phyloP scores from a whole-genome alignment of 2,888 invertebrate species.

The Pristionchus japonicus region DNA sequence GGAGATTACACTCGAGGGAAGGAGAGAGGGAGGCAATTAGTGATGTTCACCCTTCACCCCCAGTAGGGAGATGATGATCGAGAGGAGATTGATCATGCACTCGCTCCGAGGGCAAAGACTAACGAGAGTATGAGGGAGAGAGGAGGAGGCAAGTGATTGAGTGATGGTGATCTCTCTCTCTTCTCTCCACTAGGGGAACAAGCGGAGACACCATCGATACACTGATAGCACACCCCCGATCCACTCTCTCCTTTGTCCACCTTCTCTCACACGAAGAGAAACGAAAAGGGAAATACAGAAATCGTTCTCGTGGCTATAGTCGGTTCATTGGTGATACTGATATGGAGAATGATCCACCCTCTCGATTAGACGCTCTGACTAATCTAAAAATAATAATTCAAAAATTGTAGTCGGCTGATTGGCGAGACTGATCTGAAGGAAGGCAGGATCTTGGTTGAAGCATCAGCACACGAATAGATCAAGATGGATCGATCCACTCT shows the following conservation, averaged over 20 bases:
- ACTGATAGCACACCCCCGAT: neutral
- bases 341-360: too few relatives aligned
- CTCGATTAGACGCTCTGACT: too few relatives aligned
- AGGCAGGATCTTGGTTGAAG: too few relatives aligned
- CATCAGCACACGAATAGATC: too few relatives aligned
- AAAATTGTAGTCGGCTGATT: too few relatives aligned
- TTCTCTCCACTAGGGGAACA: neutral
- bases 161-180: neutral
- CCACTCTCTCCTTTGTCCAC: neutral
- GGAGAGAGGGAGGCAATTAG: neutral
- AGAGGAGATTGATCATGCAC: neutral
- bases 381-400: too few relatives aligned
- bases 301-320: neutral
- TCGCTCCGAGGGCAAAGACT: neutral
- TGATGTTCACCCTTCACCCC: neutral
- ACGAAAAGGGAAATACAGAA: neutral
- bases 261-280: neutral
- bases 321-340: too few relatives aligned
- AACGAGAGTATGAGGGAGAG: conserved; percentile 4
- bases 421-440: too few relatives aligned
- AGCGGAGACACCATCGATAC: conserved; percentile 1
- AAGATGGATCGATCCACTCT: too few relatives aligned
- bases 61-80: neutral
- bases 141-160: neutral
- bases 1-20: neutral